A percentile compares a stretch with the other conserved stretches of the same genome.
Conservation (phyloP, 2,113 vertebrate species). For the Clarias batrachus region DNA sequence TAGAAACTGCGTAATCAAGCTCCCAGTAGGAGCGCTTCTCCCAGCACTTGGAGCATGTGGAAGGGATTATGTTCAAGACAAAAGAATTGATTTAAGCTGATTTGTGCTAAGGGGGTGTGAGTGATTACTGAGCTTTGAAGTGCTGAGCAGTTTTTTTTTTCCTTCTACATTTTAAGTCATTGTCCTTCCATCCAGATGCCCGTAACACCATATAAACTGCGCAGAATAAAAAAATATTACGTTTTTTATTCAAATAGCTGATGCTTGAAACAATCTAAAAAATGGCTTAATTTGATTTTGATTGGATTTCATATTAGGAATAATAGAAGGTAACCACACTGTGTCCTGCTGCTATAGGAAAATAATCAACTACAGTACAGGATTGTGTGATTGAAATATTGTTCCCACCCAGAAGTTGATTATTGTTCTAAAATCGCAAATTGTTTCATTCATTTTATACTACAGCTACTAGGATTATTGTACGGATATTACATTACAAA, state of each 20-base stretch:
- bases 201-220: background rate
- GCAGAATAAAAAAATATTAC: background rate
- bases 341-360: background rate
- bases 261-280: background rate
- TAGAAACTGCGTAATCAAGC: background rate
- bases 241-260: background rate
- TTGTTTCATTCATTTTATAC: background rate
- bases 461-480: background rate
- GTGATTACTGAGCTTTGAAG: constrained; percentile 1
- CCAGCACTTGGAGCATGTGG: background rate
- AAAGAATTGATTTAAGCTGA: constrained; percentile 22
- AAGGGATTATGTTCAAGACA: background rate
- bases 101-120: background rate
- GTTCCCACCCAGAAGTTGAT: background rate
- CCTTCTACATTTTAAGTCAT: background rate
- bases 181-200: background rate
- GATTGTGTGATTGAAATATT: background rate
- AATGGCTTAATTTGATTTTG: too few species aligned
- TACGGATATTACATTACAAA: too few species aligned
- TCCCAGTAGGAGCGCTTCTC: background rate
- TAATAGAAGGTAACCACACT: background rate
- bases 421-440: background rate
- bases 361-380: background rate
- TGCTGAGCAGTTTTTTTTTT: background rate
- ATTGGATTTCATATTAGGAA: background rate